Evolutionary conservation across 2,888 invertebrate genomes (phyloP), one percentile per base, ranked within the genome.

Genomic region (Heliconius sara): DNA sequence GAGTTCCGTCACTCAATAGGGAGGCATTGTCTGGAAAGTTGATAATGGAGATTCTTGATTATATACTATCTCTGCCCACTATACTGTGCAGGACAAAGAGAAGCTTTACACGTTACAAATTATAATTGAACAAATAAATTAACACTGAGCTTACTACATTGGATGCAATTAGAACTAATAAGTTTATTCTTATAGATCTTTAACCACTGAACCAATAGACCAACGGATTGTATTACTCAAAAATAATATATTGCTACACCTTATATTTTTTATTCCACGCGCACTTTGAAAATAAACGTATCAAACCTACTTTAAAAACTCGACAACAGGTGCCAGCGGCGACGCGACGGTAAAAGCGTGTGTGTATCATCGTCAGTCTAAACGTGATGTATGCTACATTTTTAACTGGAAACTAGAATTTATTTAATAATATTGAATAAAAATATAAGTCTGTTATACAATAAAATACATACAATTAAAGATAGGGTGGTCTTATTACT

Each of bases 251-350:
- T 60, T 22, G 19, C 43, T 47, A 73, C 39, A n/a, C 7, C n/a
- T 39, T 60, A n/a, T 60, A n/a, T 60, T 25, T 60, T 73, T 60
- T n/a, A 73, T n/a, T 39, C 39, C 16, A 25, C 13, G 10, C 34
- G 60, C 34, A 73, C 13, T 60, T 60, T 60, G 12, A 73, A 73
- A 73, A 73, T 73, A 73, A 73, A 73, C 60, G 34, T 60, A 73
- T 60, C 22, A 39, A 34, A 60, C 34, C 60, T 73, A 39, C n/a
- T 73, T 73, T 60, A n/a, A 57, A 25, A 73, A 34, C 73, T 60
- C 60, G 39, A 60, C 60, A 73, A 73, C 73, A 73, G 73, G 73
- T 73, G 73, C 39, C 60, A n/a, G 72, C 57, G 57, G 16, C 73
- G 73, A 34, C 60, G 57, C 60, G 60, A 39, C 73, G n/a, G 73